Evolutionary conservation across 2,113 vertebrate genomes (phyloP), one percentile per base, ranked within the genome.

Genomic region (Esox niger): DNA sequence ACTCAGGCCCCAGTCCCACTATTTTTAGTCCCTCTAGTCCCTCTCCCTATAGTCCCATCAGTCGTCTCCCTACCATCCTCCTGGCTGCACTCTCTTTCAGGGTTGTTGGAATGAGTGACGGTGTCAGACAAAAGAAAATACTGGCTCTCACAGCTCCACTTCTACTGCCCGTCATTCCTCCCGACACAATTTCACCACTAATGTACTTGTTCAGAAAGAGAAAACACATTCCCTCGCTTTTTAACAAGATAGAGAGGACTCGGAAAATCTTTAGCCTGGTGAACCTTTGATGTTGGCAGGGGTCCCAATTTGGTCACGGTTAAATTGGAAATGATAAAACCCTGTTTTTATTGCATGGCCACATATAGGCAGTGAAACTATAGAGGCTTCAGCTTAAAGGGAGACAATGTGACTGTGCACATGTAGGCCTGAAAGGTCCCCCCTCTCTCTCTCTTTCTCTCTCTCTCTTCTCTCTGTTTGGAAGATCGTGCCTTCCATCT

Each of bases 301-400:
- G 69, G 73, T 77, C 78, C 66, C 4, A 65, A 76, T 85, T 68
- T 73, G 76, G 79, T 79, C 82, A 82, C 49, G 68, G 66, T 86
- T 82, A 84, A 86, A 88, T 82, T 80, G 75, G 70, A 86, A 81
- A 86, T 86, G 77, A 85, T 88, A 89, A 88, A 90, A 88, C 80
- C 63, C 21, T 4, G 61, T 85, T 90, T n/a, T 90, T 84, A 88
- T 76, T 79, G 76, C 75, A 1, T 65, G 32, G 74, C 77, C 77
- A 77, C 84, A 86, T 84, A 82, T 74, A 70, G 68, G 69, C 81
- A 61, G 59, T 67, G 76, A 86, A 70, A 80, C 73, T 66, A 68
- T 60, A 74, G 52, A 68, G 31, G 64, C 77, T 66, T 65, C 68
- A 68, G 82, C 69, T 73, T 66, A 59, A 72, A 73, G 49, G 70